Conservation (phyloP, 1,140 invertebrate genomes). For the Antheraea mylitta region DNA sequence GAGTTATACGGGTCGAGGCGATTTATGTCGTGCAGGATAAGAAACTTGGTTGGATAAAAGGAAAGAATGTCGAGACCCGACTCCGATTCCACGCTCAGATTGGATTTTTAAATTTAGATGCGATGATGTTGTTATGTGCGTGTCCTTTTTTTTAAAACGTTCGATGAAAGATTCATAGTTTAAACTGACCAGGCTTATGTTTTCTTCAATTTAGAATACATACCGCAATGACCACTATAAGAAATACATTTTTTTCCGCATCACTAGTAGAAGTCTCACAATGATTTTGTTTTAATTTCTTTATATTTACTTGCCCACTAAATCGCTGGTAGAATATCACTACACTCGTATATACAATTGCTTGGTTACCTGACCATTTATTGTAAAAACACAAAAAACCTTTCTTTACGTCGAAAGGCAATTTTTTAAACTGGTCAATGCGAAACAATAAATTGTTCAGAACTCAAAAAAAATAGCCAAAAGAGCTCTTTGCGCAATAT, state of each 20-base stretch:
- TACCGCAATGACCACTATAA: no score
- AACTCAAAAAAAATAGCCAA: constrained; percentile 24
- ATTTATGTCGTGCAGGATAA: constrained; percentile 72
- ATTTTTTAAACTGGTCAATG: neutral
- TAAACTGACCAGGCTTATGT: neutral
- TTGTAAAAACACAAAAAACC: neutral
- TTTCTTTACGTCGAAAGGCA: neutral
- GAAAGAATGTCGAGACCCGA: constrained; percentile 57
- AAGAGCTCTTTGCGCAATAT: constrained; percentile 58
- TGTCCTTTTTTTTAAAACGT: neutral
- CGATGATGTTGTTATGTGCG: constrained; percentile 45
- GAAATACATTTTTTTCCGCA: neutral
- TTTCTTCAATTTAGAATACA: neutral
- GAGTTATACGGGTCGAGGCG: constrained; percentile 71
- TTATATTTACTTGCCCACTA: neutral
- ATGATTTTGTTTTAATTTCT: neutral
- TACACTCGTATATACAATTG: neutral
- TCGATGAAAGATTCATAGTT: neutral
- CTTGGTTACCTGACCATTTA: neutral
- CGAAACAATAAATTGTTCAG: constrained; percentile 37
- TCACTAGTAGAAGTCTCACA: neutral
- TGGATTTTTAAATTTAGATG: constrained; percentile 73
- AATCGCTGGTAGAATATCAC: neutral
- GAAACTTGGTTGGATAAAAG: constrained; percentile 53
- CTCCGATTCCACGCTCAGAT: constrained; percentile 65